Conservation (phyloP, 1,140 invertebrate genomes). For the Neodiprion lecontei region DNA sequence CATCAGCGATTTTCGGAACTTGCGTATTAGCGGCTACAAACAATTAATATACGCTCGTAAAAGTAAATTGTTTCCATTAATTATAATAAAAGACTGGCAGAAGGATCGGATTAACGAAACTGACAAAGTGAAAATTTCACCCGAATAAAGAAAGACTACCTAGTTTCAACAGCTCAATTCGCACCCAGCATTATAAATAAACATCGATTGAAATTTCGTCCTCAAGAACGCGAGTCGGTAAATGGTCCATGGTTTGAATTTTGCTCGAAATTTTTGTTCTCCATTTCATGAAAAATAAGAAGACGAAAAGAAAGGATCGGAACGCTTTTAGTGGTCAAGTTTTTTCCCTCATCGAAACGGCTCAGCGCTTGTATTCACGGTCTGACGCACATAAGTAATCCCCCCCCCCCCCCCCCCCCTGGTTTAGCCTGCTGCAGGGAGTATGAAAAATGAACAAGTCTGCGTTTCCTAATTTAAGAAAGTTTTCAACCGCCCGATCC, state of each 20-base stretch:
- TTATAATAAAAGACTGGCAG: not conserved
- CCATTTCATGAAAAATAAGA: too few relatives aligned
- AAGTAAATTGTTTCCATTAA: conserved; percentile 6
- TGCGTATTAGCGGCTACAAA: conserved; percentile 10
- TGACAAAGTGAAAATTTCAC: not conserved
- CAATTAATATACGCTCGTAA: conserved; percentile 14
- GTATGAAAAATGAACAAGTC: not conserved
- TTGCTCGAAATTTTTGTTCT: too few relatives aligned
- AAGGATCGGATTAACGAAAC: conserved; percentile 8
- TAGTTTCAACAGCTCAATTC: too few relatives aligned
- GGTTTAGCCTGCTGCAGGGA: not conserved
- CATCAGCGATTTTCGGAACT: not conserved
- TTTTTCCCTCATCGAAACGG: not conserved
- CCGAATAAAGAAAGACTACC: not conserved
- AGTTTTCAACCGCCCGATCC: not conserved
- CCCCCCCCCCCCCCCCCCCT: not conserved
- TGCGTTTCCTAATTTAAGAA: conserved; percentile 1
- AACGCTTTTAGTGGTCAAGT: not conserved
- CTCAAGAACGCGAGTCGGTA: too few relatives aligned
- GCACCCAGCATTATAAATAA: too few relatives aligned
- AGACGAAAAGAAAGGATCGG: too few relatives aligned
- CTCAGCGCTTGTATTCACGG: not conserved
- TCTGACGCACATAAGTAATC: not conserved
- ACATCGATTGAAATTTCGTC: too few relatives aligned
- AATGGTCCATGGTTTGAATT: too few relatives aligned